phyloP scores from a whole-genome alignment of 2,888 invertebrate species.

The Sinelater perroti region DNA sequence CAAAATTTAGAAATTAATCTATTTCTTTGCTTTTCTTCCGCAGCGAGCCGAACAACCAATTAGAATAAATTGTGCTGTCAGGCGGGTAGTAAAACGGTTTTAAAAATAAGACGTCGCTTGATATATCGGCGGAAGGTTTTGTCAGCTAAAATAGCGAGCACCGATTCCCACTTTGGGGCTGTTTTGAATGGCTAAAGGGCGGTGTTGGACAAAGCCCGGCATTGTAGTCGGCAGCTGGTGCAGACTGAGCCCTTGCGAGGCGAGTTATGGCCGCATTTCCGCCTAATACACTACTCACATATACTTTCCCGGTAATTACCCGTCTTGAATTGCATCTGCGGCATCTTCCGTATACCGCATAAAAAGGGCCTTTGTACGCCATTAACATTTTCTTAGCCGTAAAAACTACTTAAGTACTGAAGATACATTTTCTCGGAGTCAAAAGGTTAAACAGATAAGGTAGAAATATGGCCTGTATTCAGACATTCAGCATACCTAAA shows the following conservation, averaged over 20 bases:
- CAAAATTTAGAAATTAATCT: constrained; percentile 36
- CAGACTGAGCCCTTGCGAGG: constrained; percentile 49
- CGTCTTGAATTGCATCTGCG: constrained; percentile 39
- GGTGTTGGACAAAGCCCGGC: constrained; percentile 57
- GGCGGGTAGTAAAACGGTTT: constrained; percentile 51
- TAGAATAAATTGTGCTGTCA: constrained; percentile 56
- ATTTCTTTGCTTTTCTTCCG: constrained; percentile 39
- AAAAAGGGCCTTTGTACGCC: too few relatives aligned
- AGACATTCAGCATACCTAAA: too few relatives aligned
- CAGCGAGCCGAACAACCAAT: constrained; percentile 49
- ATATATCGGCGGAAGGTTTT: constrained; percentile 60
- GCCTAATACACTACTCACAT: constrained; percentile 35
- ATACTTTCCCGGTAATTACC: constrained; percentile 30
- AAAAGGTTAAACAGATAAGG: too few relatives aligned
- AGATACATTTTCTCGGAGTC: too few relatives aligned
- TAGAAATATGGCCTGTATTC: too few relatives aligned
- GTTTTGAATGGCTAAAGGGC: constrained; percentile 59
- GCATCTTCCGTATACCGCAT: constrained; percentile 9
- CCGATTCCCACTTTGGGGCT: constrained; percentile 56
- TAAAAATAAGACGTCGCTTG: constrained; percentile 58
- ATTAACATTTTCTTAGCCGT: too few relatives aligned
- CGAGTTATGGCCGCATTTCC: constrained; percentile 45
- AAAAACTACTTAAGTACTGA: too few relatives aligned
- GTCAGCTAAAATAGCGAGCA: constrained; percentile 58
- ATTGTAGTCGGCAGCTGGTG: constrained; percentile 58